A percentile compares a stretch with the other conserved stretches of the same genome.
These are phyloP conservation scores for Osmoderma eremita DNA, from an alignment of 2,888 invertebrate species.

Conservation along the genomic window DNA sequence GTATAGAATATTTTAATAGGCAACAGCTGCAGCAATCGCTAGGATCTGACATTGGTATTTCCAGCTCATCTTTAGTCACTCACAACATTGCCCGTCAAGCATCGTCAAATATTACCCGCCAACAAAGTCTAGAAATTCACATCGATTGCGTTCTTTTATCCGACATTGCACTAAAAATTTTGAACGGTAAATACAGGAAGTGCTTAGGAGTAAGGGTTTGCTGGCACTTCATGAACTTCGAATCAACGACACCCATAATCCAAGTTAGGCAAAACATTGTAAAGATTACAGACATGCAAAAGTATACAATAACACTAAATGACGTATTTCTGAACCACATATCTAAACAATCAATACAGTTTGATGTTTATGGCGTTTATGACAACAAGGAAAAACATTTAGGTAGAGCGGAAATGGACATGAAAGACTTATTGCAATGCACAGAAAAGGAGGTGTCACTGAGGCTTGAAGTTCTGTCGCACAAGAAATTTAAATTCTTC, in stretches of 20 bases:
- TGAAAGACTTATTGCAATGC: slow-evolving; percentile 33
- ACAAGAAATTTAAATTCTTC: slow-evolving; percentile 37
- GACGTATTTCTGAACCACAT: slow-evolving; percentile 39
- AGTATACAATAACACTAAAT: slow-evolving; percentile 39
- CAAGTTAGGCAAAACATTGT: slow-evolving; percentile 16
- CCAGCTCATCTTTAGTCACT: slow-evolving; percentile 24
- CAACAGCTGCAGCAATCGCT: neutral
- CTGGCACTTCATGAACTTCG: slow-evolving; percentile 44
- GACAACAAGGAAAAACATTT: slow-evolving; percentile 37
- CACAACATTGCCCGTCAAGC: slow-evolving; percentile 2
- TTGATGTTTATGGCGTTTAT: slow-evolving; percentile 39
- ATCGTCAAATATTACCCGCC: slow-evolving; percentile 18
- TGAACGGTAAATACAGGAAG: slow-evolving; percentile 28
- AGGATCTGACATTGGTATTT: slow-evolving; percentile 8
- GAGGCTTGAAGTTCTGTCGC: slow-evolving; percentile 34
- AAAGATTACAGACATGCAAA: slow-evolving; percentile 35
- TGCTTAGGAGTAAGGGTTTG: slow-evolving; percentile 35
- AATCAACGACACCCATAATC: slow-evolving; percentile 32
- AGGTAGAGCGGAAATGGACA: slow-evolving; percentile 40
- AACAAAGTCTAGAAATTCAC: slow-evolving; percentile 39
- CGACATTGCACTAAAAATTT: slow-evolving; percentile 15
- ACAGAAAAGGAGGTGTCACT: slow-evolving; percentile 32
- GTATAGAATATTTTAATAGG: slow-evolving; percentile 5
- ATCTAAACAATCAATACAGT: slow-evolving; percentile 21
- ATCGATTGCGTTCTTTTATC: slow-evolving; percentile 39